Conservation (phyloP, 2,888 invertebrate species). For the Watsonalla binaria region DNA sequence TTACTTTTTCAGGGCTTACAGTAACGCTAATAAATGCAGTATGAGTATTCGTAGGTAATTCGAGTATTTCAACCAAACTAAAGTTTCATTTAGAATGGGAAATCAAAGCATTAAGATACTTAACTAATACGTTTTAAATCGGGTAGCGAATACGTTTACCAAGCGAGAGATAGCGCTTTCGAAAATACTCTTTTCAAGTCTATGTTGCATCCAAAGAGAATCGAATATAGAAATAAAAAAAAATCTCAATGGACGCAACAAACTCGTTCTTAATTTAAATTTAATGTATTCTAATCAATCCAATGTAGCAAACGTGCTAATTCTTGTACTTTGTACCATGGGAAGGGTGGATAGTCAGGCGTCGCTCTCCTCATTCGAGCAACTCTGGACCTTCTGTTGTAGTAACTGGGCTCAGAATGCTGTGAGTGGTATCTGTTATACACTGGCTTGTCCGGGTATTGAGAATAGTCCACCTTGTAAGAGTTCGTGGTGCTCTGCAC, state of each 20-base stretch:
- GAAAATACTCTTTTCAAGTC: slow-evolving; percentile 41
- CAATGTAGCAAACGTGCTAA: slow-evolving; percentile 83
- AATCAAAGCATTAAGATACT: slow-evolving; percentile 32
- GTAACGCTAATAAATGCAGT: slow-evolving; percentile 41
- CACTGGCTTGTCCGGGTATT: slow-evolving; percentile 65
- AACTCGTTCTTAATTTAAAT: slow-evolving; percentile 42
- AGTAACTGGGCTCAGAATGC: slow-evolving; percentile 56
- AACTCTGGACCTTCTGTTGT: slow-evolving; percentile 66
- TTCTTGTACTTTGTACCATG: slow-evolving; percentile 87
- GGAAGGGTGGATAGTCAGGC: slow-evolving; percentile 81
- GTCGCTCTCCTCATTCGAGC: slow-evolving; percentile 58
- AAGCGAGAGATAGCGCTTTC: slow-evolving; percentile 46
- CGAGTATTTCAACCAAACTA: slow-evolving; percentile 51
- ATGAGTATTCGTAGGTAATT: slow-evolving; percentile 46
- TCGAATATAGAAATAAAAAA: slow-evolving; percentile 26
- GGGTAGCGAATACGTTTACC: slow-evolving; percentile 21
- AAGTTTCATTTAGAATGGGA: slow-evolving; percentile 53
- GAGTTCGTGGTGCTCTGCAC: slow-evolving; percentile 69
- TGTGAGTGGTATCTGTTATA: slow-evolving; percentile 69
- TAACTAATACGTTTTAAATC: slow-evolving; percentile 18
- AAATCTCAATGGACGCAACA: slow-evolving; percentile 68
- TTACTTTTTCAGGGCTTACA: neutral
- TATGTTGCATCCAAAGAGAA: slow-evolving; percentile 70
- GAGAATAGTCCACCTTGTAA: slow-evolving; percentile 75
- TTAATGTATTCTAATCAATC: slow-evolving; percentile 63